phyloP scores from a whole-genome alignment of 2,113 vertebrate genomes.

The Megalops atlanticus region DNA sequence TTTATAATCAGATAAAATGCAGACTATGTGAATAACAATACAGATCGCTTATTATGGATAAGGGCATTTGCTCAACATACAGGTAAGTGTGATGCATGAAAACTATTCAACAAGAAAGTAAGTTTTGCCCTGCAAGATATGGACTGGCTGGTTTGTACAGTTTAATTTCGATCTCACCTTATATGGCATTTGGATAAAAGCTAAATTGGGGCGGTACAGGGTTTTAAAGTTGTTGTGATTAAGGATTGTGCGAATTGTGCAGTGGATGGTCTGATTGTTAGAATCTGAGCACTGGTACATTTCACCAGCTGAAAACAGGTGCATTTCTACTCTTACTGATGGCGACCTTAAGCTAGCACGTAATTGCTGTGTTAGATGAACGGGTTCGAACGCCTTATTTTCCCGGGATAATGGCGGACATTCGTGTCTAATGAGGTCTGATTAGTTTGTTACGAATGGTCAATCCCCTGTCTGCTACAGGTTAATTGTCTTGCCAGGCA shows the following conservation, averaged over 20 bases:
- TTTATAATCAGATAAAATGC: too few relatives aligned
- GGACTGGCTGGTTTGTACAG: background rate
- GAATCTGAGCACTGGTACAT: background rate
- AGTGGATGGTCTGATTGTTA: background rate
- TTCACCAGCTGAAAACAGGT: background rate
- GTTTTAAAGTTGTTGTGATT: too few relatives aligned
- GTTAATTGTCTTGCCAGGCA: too few relatives aligned
- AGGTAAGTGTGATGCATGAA: background rate
- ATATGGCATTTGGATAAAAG: background rate
- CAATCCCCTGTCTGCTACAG: background rate
- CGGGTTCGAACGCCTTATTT: background rate
- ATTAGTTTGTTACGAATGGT: background rate
- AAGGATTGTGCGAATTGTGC: background rate
- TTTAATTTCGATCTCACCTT: background rate
- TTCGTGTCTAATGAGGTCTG: background rate
- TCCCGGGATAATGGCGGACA: background rate
- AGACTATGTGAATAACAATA: background rate
- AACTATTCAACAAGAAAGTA: background rate
- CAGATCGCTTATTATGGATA: background rate
- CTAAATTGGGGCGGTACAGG: too few relatives aligned
- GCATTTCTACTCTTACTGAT: background rate
- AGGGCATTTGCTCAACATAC: background rate
- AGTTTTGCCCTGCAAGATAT: background rate
- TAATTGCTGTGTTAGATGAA: background rate
- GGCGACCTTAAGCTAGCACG: background rate